Percentiles rank a stretch among this genome's conserved stretches.
These are phyloP conservation scores for Mormyrus hasselquistii DNA, from an alignment of 2,797 vertebrate genomes.

Conservation along the genomic window DNA sequence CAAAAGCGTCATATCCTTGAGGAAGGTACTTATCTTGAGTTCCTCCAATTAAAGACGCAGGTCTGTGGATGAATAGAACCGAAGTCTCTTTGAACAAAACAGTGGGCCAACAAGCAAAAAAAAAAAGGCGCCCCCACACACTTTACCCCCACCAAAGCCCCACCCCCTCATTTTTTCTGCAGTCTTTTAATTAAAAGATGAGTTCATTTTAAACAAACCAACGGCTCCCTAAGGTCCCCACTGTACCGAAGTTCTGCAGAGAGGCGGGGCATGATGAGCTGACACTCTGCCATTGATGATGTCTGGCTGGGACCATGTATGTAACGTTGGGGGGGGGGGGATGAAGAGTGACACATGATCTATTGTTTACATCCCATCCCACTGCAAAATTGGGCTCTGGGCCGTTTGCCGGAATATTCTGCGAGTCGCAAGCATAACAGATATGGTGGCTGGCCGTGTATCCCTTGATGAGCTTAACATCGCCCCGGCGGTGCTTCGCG, in stretches of 20 bases:
- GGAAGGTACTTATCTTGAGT: neutral
- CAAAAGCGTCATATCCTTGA: neutral
- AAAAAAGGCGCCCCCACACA: neutral
- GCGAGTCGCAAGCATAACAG: neutral
- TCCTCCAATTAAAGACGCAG: neutral
- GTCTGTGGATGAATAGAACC: neutral
- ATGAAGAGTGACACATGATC: neutral
- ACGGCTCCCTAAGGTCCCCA: conserved; percentile 51
- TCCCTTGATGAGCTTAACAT: neutral
- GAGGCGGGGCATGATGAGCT: neutral
- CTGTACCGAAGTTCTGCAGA: conserved; percentile 41
- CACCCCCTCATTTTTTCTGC: conserved; percentile 7
- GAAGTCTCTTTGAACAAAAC: neutral
- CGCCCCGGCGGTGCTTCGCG: neutral
- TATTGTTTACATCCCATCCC: neutral
- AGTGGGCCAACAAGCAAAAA: neutral
- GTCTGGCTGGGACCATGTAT: conserved; percentile 5
- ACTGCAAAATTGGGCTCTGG: neutral
- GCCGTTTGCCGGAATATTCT: neutral
- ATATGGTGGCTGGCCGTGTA: neutral
- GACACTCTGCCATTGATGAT: conserved; percentile 4
- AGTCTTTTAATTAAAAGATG: conserved; percentile 56
- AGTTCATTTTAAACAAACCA: conserved; percentile 65
- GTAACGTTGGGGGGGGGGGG: neutral
- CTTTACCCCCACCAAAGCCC: neutral